Evolutionary conservation across 2,797 vertebrate species (phyloP).

Genomic region (Merluccius polli): DNA sequence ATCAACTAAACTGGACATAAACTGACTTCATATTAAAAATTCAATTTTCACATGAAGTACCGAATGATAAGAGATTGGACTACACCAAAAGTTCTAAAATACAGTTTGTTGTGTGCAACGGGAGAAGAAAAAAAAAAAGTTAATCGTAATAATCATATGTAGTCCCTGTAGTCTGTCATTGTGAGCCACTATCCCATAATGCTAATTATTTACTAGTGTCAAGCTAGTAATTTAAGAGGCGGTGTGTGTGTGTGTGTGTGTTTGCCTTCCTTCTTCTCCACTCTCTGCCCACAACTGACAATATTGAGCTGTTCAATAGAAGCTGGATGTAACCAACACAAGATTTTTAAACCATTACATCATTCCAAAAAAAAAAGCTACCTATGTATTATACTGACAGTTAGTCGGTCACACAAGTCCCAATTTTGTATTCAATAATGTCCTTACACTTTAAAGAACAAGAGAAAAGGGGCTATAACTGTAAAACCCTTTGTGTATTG

Average conservation of each 20-base stretch:
- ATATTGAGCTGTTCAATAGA: not conserved
- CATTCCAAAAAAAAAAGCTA: not conserved
- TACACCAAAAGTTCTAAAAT: not conserved
- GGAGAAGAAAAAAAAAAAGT: not conserved
- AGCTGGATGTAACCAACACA: not conserved
- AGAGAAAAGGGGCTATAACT: not conserved
- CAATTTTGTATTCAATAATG: not conserved
- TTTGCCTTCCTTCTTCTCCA: not conserved
- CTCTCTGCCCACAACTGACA: not conserved
- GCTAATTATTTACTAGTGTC: not conserved
- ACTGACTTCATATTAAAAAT: not conserved
- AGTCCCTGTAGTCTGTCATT: not conserved
- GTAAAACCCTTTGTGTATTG: not conserved
- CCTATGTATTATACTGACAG: not conserved
- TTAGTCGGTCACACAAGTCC: not conserved
- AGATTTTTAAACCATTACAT: not conserved
- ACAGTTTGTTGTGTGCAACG: not conserved
- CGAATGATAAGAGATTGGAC: not conserved
- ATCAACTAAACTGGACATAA: not conserved
- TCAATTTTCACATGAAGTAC: not conserved
- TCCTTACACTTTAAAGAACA: not conserved
- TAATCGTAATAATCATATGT: not conserved
- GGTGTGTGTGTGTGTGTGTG: not conserved
- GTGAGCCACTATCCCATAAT: not conserved
- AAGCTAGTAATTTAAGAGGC: constrained; percentile 1